These are phyloP conservation scores for Sesamia nonagrioides DNA, from an alignment of 1,140 invertebrate species.

Conservation along the genomic window DNA sequence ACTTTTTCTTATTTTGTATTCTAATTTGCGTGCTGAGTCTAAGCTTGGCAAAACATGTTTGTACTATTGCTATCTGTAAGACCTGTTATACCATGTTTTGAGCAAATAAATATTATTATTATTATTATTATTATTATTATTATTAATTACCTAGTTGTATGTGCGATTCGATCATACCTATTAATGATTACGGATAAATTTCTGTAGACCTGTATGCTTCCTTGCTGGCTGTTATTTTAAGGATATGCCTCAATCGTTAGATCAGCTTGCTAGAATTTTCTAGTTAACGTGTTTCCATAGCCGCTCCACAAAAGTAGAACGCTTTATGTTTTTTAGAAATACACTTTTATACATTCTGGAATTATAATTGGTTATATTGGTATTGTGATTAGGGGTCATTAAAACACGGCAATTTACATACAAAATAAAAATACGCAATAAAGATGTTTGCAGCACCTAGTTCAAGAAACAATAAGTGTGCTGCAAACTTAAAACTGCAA, in stretches of 20 bases:
- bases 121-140: too few species aligned
- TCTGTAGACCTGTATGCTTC: not conserved
- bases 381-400: not conserved
- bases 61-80: too few species aligned
- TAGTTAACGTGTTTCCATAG: not conserved
- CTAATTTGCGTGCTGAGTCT: too few species aligned
- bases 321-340: not conserved
- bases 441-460: not conserved
- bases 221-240: not conserved
- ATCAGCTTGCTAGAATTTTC: too few species aligned
- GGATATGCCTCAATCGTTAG: too few species aligned
- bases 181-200: constrained; percentile 1
- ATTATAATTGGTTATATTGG: not conserved
- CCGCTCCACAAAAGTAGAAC: not conserved
- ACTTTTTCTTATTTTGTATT: too few species aligned
- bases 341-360: too few species aligned
- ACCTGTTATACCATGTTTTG: too few species aligned
- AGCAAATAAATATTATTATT: too few species aligned
- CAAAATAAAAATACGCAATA: constrained; percentile 4
- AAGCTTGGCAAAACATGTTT: too few species aligned
- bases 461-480: constrained; percentile 2
- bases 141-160: constrained; percentile 29
- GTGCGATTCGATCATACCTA: constrained; percentile 9
- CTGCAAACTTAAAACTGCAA: too few species aligned
- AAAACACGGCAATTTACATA: constrained; percentile 3